Evolutionary conservation across 2,888 invertebrate species (phyloP), one percentile per base, ranked within the genome.

Genomic region (Calameuta pallipes): DNA sequence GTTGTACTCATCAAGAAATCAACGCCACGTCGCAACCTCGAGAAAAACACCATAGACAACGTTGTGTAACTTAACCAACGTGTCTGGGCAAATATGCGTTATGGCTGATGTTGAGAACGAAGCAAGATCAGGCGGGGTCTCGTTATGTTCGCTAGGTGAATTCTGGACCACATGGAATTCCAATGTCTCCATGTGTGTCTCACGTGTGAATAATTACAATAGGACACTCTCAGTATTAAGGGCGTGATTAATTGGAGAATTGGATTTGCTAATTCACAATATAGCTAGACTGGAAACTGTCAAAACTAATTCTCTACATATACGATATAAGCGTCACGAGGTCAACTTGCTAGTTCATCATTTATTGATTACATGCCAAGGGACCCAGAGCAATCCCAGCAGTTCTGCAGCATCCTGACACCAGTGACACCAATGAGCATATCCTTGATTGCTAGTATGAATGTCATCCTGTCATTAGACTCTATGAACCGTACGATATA

Each of bases 1-100:
- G 71, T 33, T 71, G 31, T 71, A 13, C 13, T 71, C 71, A 33
- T 71, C 71, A 71, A 71, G 71, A 71, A 71, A 71, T 71, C 71
- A 71, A 71, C 71, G 31, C 71, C 12, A 71, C 31, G 71, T 11
- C 71, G 71, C 31, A 31, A 13, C 71, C 71, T 33, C 31, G 71
- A 30, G 71, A 71, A 71, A 71, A 71, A 71, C 71, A 30, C 31
- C 71, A 56, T 56, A 56, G 41, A 23, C 9, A 56, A 56, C 6
- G 41, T 56, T 56, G 41, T 23, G 23, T 56, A 56, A 56, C 41
- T 56, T 56, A 23, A 9, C 41, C 41, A 56, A 56, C 41, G 23
- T 56, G 41, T 56, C 41, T 56, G 41, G 41, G 41, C 9, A 56
- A 56, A 23, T 56, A 23, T 56, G 9, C 23, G 41, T 56, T 56